These are phyloP conservation scores for Microchrysa polita DNA, from an alignment of 2,888 invertebrate genomes.

Conservation along the genomic window DNA sequence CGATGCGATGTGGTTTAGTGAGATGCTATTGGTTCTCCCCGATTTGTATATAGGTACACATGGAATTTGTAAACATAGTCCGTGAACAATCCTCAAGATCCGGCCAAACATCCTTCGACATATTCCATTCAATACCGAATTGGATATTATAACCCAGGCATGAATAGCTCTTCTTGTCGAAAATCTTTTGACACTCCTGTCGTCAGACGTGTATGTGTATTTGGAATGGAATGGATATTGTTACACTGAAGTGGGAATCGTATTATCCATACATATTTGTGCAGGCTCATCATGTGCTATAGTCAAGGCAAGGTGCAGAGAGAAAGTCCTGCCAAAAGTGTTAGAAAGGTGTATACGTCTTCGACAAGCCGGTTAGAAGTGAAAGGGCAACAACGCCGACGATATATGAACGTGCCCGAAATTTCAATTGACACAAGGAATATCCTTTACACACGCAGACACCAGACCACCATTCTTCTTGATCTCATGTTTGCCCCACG, in stretches of 20 bases:
- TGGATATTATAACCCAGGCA: slow-evolving; percentile 36
- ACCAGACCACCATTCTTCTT: too few relatives aligned
- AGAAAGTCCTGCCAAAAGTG: neutral
- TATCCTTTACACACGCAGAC: neutral
- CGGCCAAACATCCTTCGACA: slow-evolving; percentile 30
- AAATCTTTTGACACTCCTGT: too few relatives aligned
- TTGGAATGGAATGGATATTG: too few relatives aligned
- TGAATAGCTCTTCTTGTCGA: slow-evolving; percentile 32
- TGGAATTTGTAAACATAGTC: slow-evolving; percentile 22
- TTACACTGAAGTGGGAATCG: too few relatives aligned
- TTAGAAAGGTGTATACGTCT: neutral
- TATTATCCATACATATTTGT: too few relatives aligned
- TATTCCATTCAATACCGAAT: slow-evolving; percentile 34
- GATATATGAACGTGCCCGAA: slow-evolving; percentile 37
- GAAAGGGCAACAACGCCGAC: neutral
- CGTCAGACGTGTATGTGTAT: too few relatives aligned
- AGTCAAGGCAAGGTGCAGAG: too few relatives aligned
- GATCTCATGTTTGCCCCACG: neutral
- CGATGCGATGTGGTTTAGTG: too few relatives aligned
- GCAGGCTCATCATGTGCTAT: too few relatives aligned
- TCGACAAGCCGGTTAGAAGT: neutral
- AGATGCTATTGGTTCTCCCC: neutral
- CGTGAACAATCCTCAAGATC: slow-evolving; percentile 19
- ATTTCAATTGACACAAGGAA: slow-evolving; percentile 32
- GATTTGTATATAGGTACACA: slow-evolving; percentile 8